phyloP scores from a whole-genome alignment of 2,797 vertebrate species.

The Gambelia wislizenii region DNA sequence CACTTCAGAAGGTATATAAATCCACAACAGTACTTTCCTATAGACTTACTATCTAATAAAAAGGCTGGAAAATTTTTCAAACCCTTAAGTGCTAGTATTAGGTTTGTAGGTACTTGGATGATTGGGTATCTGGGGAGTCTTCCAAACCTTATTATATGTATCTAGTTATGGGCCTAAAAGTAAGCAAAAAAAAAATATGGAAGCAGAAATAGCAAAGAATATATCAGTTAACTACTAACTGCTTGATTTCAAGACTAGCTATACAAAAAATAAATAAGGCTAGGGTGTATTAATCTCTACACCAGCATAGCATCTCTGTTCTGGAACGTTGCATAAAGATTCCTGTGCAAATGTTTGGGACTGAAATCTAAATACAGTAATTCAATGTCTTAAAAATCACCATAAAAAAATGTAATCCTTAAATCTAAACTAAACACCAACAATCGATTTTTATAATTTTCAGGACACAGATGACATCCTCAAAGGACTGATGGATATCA shows the following conservation, averaged over 20 bases:
- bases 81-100: background rate
- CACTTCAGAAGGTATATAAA: background rate
- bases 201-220: constrained; percentile 6
- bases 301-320: background rate
- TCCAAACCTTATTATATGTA: constrained; percentile 21
- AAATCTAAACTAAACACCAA: background rate
- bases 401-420: background rate
- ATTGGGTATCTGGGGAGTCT: constrained; percentile 14
- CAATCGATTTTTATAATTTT: background rate
- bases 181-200: background rate
- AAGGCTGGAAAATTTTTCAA: constrained; percentile 15
- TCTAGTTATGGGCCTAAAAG: background rate
- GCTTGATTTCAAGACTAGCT: constrained; percentile 5
- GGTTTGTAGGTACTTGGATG: constrained; percentile 11
- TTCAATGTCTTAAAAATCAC: background rate
- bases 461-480: background rate
- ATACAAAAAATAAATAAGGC: constrained; percentile 11
- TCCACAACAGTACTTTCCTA: background rate
- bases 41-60: constrained; percentile 4
- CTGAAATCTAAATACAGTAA: constrained; percentile 9
- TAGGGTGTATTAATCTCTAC: background rate
- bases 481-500: background rate
- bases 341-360: background rate
- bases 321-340: background rate
- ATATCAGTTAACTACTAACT: constrained; percentile 22